Evolutionary conservation across 64 coral and sea anemone genomes (phyloP), one percentile per base, ranked within the genome.

Genomic region (Actinia tenebrosa): DNA sequence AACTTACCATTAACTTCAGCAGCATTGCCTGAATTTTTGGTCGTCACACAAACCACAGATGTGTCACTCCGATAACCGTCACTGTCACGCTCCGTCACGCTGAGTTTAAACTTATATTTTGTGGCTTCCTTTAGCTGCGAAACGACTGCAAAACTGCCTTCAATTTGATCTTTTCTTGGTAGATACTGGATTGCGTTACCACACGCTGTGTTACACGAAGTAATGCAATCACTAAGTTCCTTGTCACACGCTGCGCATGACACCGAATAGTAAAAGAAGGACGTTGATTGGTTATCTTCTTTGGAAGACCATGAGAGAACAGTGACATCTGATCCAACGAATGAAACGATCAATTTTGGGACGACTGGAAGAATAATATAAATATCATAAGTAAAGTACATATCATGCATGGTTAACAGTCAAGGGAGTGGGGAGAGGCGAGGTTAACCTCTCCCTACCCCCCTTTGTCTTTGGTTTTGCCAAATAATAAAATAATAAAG

Each of bases 51-150:
- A 10, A 69, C 13, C 44, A 82, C 30, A 25, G 79, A 18, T 80
- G 43, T 43, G 79, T 50, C 22, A 81, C 79, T 81, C 18, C 7
- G 43, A 50, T 53, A 50, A 80, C 16, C 69, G 9, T 72, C 23
- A 75, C 69, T 75, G 16, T 83, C 78, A 54, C 60, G 64, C 23
- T 83, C 81, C 25, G 59, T 82, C 16, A 89, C 87, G 30, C 63
- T 69, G 10, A 89, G n/a, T 30, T 64, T 81, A 89, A 89, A 83
- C 20, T 54, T 64, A n/a, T 89, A 89, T 23, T 13, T 42, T 19
- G 87, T 83, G 11, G 60, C 52, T 54, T 52, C 44, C 9, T 30
- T 26, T 25, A 89, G 50, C 10, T 75, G 59, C 19, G 88, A 89
- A 1, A 89, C 80, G 53, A 82, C 83, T 66, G 69, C 64, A 42